These are phyloP conservation scores for Triops cancriformis DNA, from an alignment of 1,140 invertebrate genomes.

Conservation along the genomic window DNA sequence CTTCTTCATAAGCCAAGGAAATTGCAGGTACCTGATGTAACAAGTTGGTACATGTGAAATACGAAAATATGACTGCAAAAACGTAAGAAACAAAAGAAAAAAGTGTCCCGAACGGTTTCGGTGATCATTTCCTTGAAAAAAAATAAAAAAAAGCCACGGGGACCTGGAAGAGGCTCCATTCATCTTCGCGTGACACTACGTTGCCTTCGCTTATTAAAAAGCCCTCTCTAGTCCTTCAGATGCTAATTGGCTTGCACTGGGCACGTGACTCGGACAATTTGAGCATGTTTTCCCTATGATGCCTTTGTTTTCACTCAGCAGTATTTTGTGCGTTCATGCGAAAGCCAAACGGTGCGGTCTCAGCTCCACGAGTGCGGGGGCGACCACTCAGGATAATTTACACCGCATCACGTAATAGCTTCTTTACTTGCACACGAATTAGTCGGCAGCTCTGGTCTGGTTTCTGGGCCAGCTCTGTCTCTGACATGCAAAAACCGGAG, in stretches of 20 bases:
- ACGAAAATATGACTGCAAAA: constrained; percentile 15
- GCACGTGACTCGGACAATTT: not conserved
- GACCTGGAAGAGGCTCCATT: no score
- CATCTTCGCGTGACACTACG: no score
- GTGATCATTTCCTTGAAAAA: no score
- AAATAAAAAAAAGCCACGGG: no score
- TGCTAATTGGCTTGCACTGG: not conserved
- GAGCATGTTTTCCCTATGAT: not conserved
- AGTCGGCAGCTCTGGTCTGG: not conserved
- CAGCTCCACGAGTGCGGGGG: not conserved
- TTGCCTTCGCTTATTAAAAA: no score
- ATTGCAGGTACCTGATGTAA: constrained; percentile 82
- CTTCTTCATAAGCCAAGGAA: constrained; percentile 94
- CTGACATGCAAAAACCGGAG: not conserved
- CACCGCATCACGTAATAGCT: not conserved
- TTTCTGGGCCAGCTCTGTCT: not conserved
- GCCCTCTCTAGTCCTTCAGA: no score
- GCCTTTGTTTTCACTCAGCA: not conserved
- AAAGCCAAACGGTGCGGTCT: not conserved
- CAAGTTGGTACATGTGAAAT: not conserved
- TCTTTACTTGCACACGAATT: not conserved
- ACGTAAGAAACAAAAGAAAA: not conserved
- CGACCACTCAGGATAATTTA: not conserved
- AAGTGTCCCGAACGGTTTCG: not conserved
- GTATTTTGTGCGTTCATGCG: not conserved